These are phyloP conservation scores for Yponomeuta cagnagella DNA, from an alignment of 2,888 invertebrate genomes.

Conservation along the genomic window DNA sequence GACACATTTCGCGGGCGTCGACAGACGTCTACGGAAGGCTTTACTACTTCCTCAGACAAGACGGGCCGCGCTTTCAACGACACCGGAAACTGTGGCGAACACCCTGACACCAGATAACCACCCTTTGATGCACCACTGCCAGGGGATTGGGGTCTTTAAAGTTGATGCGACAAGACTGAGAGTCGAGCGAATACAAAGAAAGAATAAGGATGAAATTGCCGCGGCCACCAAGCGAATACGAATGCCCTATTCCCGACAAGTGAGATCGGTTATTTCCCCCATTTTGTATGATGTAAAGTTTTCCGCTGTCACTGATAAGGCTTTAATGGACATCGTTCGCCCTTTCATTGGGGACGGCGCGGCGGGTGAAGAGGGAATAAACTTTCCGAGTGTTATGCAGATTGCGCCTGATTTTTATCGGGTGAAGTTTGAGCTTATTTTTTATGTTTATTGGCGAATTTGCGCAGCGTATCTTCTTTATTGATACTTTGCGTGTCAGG, in stretches of 20 bases:
- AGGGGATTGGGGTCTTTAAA: background rate
- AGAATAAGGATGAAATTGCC: slow-evolving; percentile 22
- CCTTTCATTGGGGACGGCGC: slow-evolving; percentile 28
- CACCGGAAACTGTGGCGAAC: slow-evolving; percentile 60
- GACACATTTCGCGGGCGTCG: slow-evolving; percentile 45
- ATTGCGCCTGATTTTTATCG: slow-evolving; percentile 17
- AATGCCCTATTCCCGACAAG: slow-evolving; percentile 51
- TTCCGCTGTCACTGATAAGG: slow-evolving; percentile 59
- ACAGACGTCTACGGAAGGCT: slow-evolving; percentile 66
- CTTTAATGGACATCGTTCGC: slow-evolving; percentile 45
- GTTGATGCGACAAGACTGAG: background rate
- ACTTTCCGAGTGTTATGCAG: slow-evolving; percentile 18
- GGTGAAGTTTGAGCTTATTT: slow-evolving; percentile 23
- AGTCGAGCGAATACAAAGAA: background rate
- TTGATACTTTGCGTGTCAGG: background rate
- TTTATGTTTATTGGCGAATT: slow-evolving; percentile 23
- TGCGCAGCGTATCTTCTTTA: background rate
- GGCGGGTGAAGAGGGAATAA: slow-evolving; percentile 7
- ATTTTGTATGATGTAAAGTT: slow-evolving; percentile 64
- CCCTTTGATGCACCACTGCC: slow-evolving; percentile 17
- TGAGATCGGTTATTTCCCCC: slow-evolving; percentile 65
- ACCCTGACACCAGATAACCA: slow-evolving; percentile 49
- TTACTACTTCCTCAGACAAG: slow-evolving; percentile 74
- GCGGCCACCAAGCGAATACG: slow-evolving; percentile 42
- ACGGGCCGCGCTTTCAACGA: slow-evolving; percentile 64